Conservation (phyloP, 1,140 invertebrate species). For the Aphidius gifuensis region DNA sequence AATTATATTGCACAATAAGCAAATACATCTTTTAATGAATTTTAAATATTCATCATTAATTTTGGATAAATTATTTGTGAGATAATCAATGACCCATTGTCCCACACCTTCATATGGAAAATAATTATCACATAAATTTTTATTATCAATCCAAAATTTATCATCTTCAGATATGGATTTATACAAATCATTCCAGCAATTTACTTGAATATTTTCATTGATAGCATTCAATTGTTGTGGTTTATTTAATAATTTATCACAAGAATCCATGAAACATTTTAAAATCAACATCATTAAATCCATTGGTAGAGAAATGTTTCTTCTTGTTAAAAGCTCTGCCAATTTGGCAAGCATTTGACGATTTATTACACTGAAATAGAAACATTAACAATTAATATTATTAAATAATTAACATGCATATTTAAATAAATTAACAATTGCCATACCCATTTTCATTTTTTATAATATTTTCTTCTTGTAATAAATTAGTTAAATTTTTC, state of each 20-base stretch:
- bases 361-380: constrained; percentile 31
- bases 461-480: no score
- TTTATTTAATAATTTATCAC: constrained; percentile 24
- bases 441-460: constrained; percentile 2
- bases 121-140: constrained; percentile 26
- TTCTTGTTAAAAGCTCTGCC: constrained; percentile 32
- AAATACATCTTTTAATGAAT: constrained; percentile 36
- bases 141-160: constrained; percentile 7
- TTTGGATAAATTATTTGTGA: constrained; percentile 6
- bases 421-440: background rate
- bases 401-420: background rate
- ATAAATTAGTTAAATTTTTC: no score
- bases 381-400: constrained; percentile 1
- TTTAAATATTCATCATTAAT: constrained; percentile 30
- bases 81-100: constrained; percentile 32
- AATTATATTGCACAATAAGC: constrained; percentile 44
- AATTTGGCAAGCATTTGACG: constrained; percentile 34
- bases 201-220: constrained; percentile 28
- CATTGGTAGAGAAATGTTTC: constrained; percentile 22
- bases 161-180: constrained; percentile 11
- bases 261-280: constrained; percentile 45
- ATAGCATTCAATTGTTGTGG: background rate
- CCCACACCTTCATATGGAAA: constrained; percentile 41
- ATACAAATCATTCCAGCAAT: constrained; percentile 6
- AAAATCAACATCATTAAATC: constrained; percentile 34